Evolutionary conservation across 2,888 invertebrate genomes (phyloP), one percentile per base, ranked within the genome.

Genomic region (Strigamia transsilvanica): DNA sequence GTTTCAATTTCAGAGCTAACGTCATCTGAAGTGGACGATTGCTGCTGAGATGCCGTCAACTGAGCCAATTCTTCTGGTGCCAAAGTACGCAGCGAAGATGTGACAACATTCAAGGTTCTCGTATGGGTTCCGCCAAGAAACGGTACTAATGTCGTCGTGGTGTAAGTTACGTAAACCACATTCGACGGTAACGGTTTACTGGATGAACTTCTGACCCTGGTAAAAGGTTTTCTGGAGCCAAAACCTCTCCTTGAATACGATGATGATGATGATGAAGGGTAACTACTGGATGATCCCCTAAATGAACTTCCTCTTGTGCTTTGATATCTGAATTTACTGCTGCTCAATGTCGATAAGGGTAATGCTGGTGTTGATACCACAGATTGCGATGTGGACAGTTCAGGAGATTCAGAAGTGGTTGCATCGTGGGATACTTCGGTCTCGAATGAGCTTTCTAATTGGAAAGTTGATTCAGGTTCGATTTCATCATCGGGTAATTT

Each of bases 11-110:
- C 73, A 7, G 38, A 15, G 12, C 27, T 32, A 15, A 73, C 18
- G 3, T 18, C 18, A n/a, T 73, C 73, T 7, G 10, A 38, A 38
- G 6, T 0, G 73, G 73, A n/a, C 13, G 79, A 79, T 79, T 79
- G 79, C 32, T 23, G 23, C 41, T 80, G 41, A 15, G 80, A 80
- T n/a, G 23, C 80, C 4, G 80, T 41, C 12, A 80, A 27, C 18
- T 56, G 32, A 9, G 61, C 12, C 13, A 85, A 80, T 46, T 85
- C 84, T 0, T 84, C 83, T 4, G 84, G 83, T 13, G 82, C 83
- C n/a, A 85, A 83, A 15, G 85, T 85, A 38, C 85, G 84, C 32
- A 86, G 82, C 5, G 84, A 84, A 9, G 86, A 86, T 3, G 86
- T 86, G 15, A 85, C 80, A 5, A 86, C 82, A 51, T 85, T 84